Conservation (phyloP, 1,140 invertebrate genomes). For the Ostrea denselamellosa region DNA sequence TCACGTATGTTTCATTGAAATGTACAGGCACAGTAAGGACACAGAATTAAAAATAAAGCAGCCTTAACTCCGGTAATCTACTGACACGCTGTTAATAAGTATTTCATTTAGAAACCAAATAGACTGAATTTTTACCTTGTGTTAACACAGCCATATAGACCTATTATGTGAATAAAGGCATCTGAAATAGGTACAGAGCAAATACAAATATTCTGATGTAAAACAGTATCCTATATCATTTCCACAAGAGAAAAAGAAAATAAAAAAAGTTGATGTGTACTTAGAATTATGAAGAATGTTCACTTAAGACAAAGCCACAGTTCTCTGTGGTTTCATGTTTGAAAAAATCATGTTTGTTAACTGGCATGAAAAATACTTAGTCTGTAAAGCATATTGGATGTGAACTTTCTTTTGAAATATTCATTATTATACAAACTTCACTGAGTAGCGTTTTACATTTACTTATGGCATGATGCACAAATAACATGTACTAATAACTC, state of each 20-base stretch:
- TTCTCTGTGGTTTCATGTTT: too few species aligned
- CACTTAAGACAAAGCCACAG: not conserved
- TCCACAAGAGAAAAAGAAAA: not conserved
- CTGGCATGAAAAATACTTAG: not conserved
- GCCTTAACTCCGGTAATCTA: not conserved
- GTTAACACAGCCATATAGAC: not conserved
- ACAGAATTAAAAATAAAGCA: constrained; percentile 30
- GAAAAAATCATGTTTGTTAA: not conserved
- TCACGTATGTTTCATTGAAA: not conserved
- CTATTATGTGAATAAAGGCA: not conserved
- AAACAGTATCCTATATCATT: not conserved
- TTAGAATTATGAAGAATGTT: not conserved
- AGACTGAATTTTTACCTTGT: not conserved
- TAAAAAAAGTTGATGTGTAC: not conserved
- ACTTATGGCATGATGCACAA: constrained; percentile 10
- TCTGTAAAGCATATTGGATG: constrained; percentile 5
- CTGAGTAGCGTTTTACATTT: not conserved
- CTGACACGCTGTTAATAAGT: constrained; percentile 10
- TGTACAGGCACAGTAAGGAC: not conserved
- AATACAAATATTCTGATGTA: not conserved
- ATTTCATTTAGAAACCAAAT: constrained; percentile 1
- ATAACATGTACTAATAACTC: not conserved
- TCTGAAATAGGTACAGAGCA: not conserved
- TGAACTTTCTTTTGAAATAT: constrained; percentile 17
- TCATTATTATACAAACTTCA: not conserved